Conservation (phyloP, 2,888 invertebrate genomes). For the Cheilosia soror region DNA sequence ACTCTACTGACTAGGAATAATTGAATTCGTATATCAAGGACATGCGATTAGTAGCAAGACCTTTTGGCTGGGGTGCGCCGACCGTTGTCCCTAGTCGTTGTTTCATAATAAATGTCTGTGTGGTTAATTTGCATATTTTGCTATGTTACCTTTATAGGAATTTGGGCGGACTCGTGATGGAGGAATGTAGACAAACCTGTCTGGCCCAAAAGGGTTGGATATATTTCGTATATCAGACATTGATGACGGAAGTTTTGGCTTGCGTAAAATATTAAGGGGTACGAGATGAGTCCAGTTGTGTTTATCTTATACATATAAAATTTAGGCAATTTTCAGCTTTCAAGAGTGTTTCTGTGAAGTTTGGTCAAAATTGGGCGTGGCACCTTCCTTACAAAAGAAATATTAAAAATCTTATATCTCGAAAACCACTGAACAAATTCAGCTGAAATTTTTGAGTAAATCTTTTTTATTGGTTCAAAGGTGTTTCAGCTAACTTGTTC, state of each 20-base stretch:
- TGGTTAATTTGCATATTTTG: slow-evolving; percentile 70
- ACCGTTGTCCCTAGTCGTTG: slow-evolving; percentile 28
- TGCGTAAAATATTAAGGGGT: neutral
- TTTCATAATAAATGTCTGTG: slow-evolving; percentile 60
- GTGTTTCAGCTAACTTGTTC: no score
- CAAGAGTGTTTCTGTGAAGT: no score
- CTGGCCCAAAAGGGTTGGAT: slow-evolving; percentile 19
- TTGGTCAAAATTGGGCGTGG: no score
- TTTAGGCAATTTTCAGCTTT: no score
- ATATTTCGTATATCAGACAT: neutral
- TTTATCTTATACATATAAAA: no score
- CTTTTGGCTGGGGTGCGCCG: slow-evolving; percentile 23
- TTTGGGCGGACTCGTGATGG: slow-evolving; percentile 16
- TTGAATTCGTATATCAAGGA: slow-evolving; percentile 65
- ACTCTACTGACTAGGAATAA: slow-evolving; percentile 29
- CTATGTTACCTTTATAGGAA: slow-evolving; percentile 31
- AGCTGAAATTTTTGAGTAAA: no score
- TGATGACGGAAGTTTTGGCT: neutral
- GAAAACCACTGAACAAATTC: no score
- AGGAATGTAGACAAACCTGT: slow-evolving; percentile 46
- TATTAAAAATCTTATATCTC: no score
- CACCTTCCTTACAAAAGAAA: no score
- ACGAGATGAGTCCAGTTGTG: no score
- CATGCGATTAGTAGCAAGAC: slow-evolving; percentile 14
- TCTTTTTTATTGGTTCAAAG: no score